Conservation (phyloP, 1,140 invertebrate species). For the Pseudomyrmex concolor region DNA sequence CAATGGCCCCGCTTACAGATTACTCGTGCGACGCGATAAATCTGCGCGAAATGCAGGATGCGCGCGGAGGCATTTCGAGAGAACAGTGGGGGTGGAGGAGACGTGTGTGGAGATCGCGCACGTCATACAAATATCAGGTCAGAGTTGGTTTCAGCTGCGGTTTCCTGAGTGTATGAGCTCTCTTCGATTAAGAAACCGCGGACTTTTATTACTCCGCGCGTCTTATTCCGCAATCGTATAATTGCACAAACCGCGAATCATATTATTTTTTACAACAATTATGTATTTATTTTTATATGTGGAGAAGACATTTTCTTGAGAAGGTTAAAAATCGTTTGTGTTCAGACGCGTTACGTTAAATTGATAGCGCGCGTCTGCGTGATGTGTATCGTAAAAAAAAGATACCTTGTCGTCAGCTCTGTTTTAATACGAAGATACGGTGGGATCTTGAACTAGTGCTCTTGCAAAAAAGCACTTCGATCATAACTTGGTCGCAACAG, state of each 20-base stretch:
- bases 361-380: no score
- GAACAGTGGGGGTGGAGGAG: neutral
- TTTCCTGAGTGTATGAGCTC: neutral
- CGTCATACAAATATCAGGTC: constrained; percentile 4
- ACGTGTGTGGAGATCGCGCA: neutral
- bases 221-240: neutral
- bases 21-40: constrained; percentile 52
- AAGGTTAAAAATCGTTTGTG: no score
- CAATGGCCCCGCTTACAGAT: constrained; percentile 49
- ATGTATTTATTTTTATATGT: no score
- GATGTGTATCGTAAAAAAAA: no score
- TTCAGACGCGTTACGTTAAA: no score
- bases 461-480: neutral
- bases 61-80: constrained; percentile 27
- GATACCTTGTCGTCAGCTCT: no score
- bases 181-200: constrained; percentile 2
- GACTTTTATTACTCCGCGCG: neutral
- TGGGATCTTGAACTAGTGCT: no score
- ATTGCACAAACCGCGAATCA: neutral
- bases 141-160: neutral
- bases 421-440: neutral
- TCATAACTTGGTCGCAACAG: neutral
- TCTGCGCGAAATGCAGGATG: constrained; percentile 31
- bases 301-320: no score
- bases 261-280: neutral